phyloP scores from a whole-genome alignment of 2,888 invertebrate genomes.

The Cistogaster globosa region DNA sequence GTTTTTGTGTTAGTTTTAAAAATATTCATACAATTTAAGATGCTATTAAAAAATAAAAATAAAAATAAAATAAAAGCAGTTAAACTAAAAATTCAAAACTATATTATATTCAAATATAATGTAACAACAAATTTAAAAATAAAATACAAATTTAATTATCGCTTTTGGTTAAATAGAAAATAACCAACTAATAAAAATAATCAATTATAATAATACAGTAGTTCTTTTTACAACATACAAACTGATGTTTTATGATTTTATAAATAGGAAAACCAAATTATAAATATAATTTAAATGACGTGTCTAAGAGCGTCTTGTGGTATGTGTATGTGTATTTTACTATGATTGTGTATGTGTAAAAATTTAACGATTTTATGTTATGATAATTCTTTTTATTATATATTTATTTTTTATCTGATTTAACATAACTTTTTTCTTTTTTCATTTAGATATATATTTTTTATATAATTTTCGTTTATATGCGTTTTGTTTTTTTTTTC shows the following conservation, averaged over 20 bases:
- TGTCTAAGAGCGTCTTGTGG: not conserved
- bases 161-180: slow-evolving; percentile 43
- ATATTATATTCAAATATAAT: slow-evolving; percentile 43
- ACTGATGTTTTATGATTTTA: slow-evolving; percentile 24
- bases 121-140: slow-evolving; percentile 64
- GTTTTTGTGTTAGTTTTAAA: slow-evolving; percentile 35
- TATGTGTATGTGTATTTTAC: slow-evolving; percentile 10
- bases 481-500: slow-evolving; percentile 23
- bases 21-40: slow-evolving; percentile 51
- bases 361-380: slow-evolving; percentile 57
- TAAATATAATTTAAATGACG: slow-evolving; percentile 9
- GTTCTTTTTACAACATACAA: slow-evolving; percentile 36
- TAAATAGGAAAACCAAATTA: slow-evolving; percentile 26
- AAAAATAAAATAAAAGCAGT: not conserved
- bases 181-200: slow-evolving; percentile 38
- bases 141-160: slow-evolving; percentile 33
- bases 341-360: slow-evolving; percentile 44
- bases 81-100: slow-evolving; percentile 60
- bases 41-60: slow-evolving; percentile 28
- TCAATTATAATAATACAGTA: slow-evolving; percentile 39
- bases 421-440: slow-evolving; percentile 43
- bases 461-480: slow-evolving; percentile 55
- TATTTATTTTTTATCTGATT: slow-evolving; percentile 24
- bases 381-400: slow-evolving; percentile 12
- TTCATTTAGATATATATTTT: slow-evolving; percentile 42